Base-by-base conservation (phyloP, 2,888 invertebrate genomes). In the Cheilosia variabilis region DNA sequence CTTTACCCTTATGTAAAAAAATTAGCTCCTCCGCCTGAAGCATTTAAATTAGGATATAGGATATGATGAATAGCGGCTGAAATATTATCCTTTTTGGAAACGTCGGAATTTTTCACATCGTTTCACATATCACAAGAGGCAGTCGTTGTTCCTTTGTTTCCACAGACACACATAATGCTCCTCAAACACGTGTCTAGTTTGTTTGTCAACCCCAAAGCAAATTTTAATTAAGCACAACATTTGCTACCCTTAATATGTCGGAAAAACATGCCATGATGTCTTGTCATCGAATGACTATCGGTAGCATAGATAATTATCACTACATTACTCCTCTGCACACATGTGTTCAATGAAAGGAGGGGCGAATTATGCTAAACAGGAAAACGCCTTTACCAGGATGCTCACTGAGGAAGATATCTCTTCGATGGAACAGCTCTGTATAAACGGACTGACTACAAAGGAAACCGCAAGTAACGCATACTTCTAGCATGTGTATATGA, bases 211-310 rank as follows among this genome's bases (percentile, higher is more conserved):
- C 50, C 53, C 5, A 45, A 27, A 53, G 19, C 15, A 34, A 53
- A 76, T 77, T 77, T 77, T 77, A 77, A 77, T 77, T 77, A 62
- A 77, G 53, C 13, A 15, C 68, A 62, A 24, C 68, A 31, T 43
- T 50, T 57, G 41, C n/a, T 55, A 34, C 37, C 65, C 50, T 57
- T 4, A 55, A 37, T 55, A 27, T 58, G 75, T 34, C 43, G 19
- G 34, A 10, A 31, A 34, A 22, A 41, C 17, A 17, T 9, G 62
- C 13, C 19, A n/a, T 7, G 17, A 62, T 53, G 66, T 55, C 53
- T 43, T 77, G 77, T 76, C 76, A 76, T 66, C 76, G 66, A 76
- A 66, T 58, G 57, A 17, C 76, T 60, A 66, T 58, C 50, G 58
- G 31, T 15, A 22, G 31, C 10, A n/a, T 15, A 58, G 58, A n/a